Conservation (phyloP, 1,140 invertebrate genomes). For the Triops longicaudatus region DNA sequence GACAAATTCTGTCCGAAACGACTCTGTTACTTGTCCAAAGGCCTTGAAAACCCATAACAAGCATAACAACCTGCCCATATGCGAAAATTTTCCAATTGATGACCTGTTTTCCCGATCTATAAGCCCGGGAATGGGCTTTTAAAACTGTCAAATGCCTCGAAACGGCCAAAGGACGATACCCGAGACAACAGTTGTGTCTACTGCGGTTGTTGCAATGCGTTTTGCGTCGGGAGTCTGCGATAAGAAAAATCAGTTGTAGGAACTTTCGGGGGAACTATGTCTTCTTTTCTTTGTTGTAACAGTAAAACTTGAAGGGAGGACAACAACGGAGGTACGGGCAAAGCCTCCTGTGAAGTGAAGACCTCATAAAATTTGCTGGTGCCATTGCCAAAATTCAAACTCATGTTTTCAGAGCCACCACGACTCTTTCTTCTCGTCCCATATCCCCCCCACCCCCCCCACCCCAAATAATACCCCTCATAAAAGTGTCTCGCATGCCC, state of each 20-base stretch:
- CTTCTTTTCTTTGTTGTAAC: not conserved
- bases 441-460: no score
- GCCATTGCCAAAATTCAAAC: slow-evolving; percentile 14
- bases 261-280: not conserved
- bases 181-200: not conserved
- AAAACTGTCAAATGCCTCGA: not conserved
- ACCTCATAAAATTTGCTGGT: not conserved
- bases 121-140: not conserved
- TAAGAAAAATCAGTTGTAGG: not conserved
- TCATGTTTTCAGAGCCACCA: not conserved
- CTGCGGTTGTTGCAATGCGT: not conserved
- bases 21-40: not conserved
- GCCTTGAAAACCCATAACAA: not conserved
- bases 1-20: not conserved
- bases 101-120: not conserved
- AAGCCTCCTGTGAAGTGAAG: not conserved
- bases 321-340: not conserved
- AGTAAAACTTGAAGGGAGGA: not conserved
- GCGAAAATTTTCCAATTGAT: not conserved
- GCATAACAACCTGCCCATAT: not conserved
- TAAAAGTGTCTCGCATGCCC: slow-evolving; percentile 7
- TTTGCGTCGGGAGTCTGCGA: not conserved
- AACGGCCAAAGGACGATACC: not conserved
- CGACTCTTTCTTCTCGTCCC: not conserved
- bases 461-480: not conserved